Conservation (phyloP, 2,113 vertebrate species). For the Odontesthes bonariensis region DNA sequence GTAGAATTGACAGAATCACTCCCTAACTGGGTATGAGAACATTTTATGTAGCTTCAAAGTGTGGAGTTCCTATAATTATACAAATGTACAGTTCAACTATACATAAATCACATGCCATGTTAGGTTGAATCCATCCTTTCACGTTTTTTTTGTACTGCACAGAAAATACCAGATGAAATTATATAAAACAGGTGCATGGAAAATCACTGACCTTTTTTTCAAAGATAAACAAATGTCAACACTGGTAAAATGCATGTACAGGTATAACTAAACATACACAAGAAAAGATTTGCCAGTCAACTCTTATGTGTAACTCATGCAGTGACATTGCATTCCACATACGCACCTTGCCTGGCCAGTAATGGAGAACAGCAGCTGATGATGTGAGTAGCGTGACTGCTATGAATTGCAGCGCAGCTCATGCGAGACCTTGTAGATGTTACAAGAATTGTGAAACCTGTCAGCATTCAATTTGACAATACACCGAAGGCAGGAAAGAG, state of each 20-base stretch:
- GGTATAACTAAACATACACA: constrained; percentile 9
- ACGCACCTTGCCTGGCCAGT: constrained; percentile 56
- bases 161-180: constrained; percentile 17
- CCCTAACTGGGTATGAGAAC: constrained; percentile 15
- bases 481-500: constrained; percentile 51
- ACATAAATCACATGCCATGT: constrained; percentile 1
- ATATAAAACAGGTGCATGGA: constrained; percentile 3
- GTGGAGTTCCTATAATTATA: constrained; percentile 21
- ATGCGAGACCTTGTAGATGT: constrained; percentile 72
- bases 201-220: constrained; percentile 5
- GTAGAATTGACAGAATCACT: constrained; percentile 3
- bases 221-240: constrained; percentile 23
- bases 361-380: constrained; percentile 72
- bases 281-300: constrained; percentile 17
- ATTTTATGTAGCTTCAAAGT: constrained; percentile 3
- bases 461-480: constrained; percentile 64
- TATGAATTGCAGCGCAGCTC: constrained; percentile 66
- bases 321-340: constrained; percentile 51
- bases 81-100: constrained; percentile 20
- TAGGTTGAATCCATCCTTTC: constrained; percentile 14
- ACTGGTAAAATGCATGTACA: not conserved
- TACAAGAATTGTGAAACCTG: constrained; percentile 72
- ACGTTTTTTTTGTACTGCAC: constrained; percentile 15
- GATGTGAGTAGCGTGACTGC: constrained; percentile 69
- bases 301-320: constrained; percentile 22